These are phyloP conservation scores for Plotosus lineatus DNA, from an alignment of 2,113 vertebrate genomes.

Conservation along the genomic window DNA sequence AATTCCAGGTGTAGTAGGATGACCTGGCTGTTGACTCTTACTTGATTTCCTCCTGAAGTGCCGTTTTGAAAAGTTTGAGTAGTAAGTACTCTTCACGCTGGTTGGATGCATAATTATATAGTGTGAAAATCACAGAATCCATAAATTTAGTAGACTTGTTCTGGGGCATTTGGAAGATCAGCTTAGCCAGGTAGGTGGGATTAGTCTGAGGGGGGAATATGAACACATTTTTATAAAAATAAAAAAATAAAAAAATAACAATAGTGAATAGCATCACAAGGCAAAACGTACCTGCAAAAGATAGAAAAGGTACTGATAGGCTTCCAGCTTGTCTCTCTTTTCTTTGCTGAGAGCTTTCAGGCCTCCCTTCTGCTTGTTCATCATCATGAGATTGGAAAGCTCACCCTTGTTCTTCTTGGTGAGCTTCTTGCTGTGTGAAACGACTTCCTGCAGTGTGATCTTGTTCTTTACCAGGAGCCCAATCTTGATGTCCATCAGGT, in stretches of 20 bases:
- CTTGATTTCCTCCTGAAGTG: constrained; percentile 98
- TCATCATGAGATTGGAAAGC: constrained; percentile 96
- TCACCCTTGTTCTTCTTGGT: constrained; percentile 97
- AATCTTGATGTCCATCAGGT: constrained; percentile 99
- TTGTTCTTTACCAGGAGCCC: constrained; percentile 97
- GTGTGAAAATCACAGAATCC: constrained; percentile 97
- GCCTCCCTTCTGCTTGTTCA: constrained; percentile 93
- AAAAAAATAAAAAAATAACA: too few species aligned
- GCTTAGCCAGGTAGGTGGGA: constrained; percentile 94
- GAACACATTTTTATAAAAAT: too few species aligned
- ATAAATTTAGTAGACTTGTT: constrained; percentile 99
- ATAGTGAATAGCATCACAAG: too few species aligned
- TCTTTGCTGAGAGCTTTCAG: constrained; percentile 97
- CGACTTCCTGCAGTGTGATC: constrained; percentile 97
- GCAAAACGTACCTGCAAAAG: constrained; percentile 81
- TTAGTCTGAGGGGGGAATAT: constrained; percentile 79
- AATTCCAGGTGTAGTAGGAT: background rate
- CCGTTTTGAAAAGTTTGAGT: constrained; percentile 92
- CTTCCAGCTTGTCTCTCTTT: constrained; percentile 92
- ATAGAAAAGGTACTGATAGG: constrained; percentile 95
- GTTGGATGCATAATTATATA: constrained; percentile 98
- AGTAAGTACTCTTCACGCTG: constrained; percentile 95
- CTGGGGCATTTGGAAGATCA: constrained; percentile 99
- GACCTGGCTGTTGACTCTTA: constrained; percentile 55
- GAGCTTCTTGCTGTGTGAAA: constrained; percentile 97